Base-by-base conservation (phyloP, 2,797 vertebrate species). In the Microhierax caerulescens region DNA sequence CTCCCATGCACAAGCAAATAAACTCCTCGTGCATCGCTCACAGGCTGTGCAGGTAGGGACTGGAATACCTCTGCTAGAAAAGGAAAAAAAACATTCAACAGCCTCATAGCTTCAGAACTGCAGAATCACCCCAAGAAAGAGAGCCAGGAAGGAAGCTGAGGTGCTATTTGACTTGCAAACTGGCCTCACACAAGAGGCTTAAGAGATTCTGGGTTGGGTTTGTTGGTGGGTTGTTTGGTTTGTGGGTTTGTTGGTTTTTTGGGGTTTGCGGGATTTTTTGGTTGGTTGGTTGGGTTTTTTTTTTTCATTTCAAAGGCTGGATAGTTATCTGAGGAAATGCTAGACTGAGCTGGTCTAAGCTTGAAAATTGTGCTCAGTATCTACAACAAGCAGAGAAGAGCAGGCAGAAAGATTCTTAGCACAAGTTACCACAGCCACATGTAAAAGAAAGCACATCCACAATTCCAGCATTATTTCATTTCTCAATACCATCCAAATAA, bases 11-110 rank as follows among this genome's bases (percentile, higher is more conserved):
- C 64, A 85, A 78, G 67, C 43, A 86, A 93, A 91, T 64, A 91
- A 95, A 87, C 22, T 47, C 18, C 37, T 54, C 34, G 68, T 96
- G 81, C 53, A 94, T 93, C 85, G 92, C 91, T 91, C 72, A 95
- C 0, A 0, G 22, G 0, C n/a, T 89, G 56, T 74, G 74, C 85
- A 90, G 74, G 25, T 59, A 69, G 80, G 23, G 63, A 89, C n/a
- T 12, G 64, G 43, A 82, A 82, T 67, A 74, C 7, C 54, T 90
- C 83, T 65, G 72, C 60, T 7, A 28, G 79, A 88, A 88, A 84
- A 75, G 41, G n/a, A n/a, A 50, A 59, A 84, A 70, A 57, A 36
- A 1, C 34, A 61, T 70, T 64, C 22, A 13, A 0, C n/a, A 68
- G 32, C 68, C 84, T 77, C 28, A 30, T 6, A 64, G 45, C 41